Conservation (phyloP, 2,797 vertebrate genomes). For the Hippocampus kuda region DNA sequence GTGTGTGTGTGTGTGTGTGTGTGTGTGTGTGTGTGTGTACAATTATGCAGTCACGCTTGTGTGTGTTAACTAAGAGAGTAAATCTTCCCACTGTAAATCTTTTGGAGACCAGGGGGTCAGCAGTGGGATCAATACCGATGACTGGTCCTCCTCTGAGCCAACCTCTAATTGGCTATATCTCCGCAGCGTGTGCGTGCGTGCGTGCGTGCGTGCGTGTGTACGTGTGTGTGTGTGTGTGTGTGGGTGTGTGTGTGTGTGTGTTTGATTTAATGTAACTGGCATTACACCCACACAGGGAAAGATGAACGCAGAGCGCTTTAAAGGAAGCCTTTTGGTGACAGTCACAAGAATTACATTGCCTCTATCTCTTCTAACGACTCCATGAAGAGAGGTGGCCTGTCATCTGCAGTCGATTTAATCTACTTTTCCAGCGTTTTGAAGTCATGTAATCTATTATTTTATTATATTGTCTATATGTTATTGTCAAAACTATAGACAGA, state of each 20-base stretch:
- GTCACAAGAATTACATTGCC: slow-evolving; percentile 5
- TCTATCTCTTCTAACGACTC: slow-evolving; percentile 4
- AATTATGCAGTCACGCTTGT: slow-evolving; percentile 21
- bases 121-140: slow-evolving; percentile 65
- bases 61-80: slow-evolving; percentile 54
- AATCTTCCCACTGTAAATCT: slow-evolving; percentile 59
- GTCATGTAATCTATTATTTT: slow-evolving; percentile 4
- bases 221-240: slow-evolving; percentile 25
- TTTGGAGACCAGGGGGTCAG: slow-evolving; percentile 54
- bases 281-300: slow-evolving; percentile 26
- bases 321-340: slow-evolving; percentile 16
- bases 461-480: slow-evolving; percentile 7
- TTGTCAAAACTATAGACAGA: slow-evolving; percentile 6
- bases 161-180: slow-evolving; percentile 58
- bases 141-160: slow-evolving; percentile 52
- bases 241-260: slow-evolving; percentile 25
- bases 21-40: background rate
- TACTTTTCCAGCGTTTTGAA: background rate
- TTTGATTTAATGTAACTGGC: slow-evolving; percentile 34
- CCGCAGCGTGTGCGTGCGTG: slow-evolving; percentile 21
- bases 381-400: slow-evolving; percentile 3
- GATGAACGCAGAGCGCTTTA: slow-evolving; percentile 25
- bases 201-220: slow-evolving; percentile 25
- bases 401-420: slow-evolving; percentile 1
- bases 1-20: no score